phyloP scores from a whole-genome alignment of 2,888 invertebrate genomes.

The Caenorhabditis sp. region DNA sequence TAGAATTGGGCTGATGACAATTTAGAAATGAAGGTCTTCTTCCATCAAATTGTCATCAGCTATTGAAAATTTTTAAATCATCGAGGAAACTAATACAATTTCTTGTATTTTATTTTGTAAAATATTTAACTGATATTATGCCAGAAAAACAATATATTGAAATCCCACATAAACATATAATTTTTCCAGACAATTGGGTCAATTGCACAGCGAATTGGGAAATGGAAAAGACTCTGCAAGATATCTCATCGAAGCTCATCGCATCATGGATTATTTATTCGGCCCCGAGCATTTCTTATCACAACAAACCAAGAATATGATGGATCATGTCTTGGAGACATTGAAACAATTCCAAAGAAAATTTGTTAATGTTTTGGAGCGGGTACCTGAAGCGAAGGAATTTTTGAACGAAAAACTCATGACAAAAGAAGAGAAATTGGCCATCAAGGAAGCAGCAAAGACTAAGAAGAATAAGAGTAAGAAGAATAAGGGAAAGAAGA shows the following conservation, averaged over 20 bases:
- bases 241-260: constrained; percentile 39
- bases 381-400: constrained; percentile 30
- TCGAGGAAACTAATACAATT: too few relatives aligned
- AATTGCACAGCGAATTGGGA: constrained; percentile 23
- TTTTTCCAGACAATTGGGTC: constrained; percentile 31
- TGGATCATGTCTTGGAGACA: constrained; percentile 4
- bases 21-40: too few relatives aligned
- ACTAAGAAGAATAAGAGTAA: constrained; percentile 23
- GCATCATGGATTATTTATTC: constrained; percentile 45
- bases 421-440: constrained; percentile 26
- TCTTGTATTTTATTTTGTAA: too few relatives aligned
- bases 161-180: background rate
- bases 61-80: too few relatives aligned
- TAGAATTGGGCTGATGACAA: too few relatives aligned
- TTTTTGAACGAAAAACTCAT: constrained; percentile 23
- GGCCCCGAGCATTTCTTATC: constrained; percentile 24
- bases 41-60: too few relatives aligned
- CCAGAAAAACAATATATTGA: too few relatives aligned
- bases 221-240: constrained; percentile 32
- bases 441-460: constrained; percentile 13
- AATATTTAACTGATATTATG: too few relatives aligned
- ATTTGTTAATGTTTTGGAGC: constrained; percentile 32
- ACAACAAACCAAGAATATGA: constrained; percentile 27
- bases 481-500: constrained; percentile 24
- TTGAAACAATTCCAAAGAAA: constrained; percentile 24